These are phyloP conservation scores for Sarcophaga subvicina DNA, from an alignment of 2,888 invertebrate species.

Conservation along the genomic window DNA sequence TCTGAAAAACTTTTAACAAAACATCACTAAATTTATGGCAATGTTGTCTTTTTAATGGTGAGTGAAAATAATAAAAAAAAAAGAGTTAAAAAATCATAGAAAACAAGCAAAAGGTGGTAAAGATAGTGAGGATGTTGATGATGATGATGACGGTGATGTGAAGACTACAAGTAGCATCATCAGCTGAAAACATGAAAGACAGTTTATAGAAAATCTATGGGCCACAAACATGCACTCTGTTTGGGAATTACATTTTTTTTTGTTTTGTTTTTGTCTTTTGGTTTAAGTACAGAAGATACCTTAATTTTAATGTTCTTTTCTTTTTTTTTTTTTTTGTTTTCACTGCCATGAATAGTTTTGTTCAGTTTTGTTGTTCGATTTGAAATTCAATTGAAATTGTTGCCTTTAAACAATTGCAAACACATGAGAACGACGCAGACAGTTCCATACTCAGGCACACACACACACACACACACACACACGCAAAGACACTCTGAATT, in stretches of 20 bases:
- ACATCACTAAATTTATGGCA: constrained; percentile 67
- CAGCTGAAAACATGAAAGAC: constrained; percentile 60
- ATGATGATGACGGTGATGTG: not conserved
- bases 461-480: not conserved
- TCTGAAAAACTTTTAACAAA: constrained; percentile 13
- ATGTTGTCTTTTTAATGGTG: constrained; percentile 62
- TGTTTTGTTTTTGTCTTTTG: not conserved
- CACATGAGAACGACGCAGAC: constrained; percentile 11
- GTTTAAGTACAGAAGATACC: constrained; percentile 39
- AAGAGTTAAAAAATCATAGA: constrained; percentile 13
- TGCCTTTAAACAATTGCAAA: constrained; percentile 54
- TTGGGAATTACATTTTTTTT: not conserved
- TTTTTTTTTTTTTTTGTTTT: not conserved
- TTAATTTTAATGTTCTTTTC: constrained; percentile 46
- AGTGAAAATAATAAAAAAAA: constrained; percentile 42
- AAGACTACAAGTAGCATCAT: constrained; percentile 59
- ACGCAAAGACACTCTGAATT: not conserved
- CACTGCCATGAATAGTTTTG: not conserved
- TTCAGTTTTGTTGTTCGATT: constrained; percentile 21
- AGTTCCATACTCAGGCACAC: constrained; percentile 4
- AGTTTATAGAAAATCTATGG: constrained; percentile 66
- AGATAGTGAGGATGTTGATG: constrained; percentile 17
- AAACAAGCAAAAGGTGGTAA: constrained; percentile 24
- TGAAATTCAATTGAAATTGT: constrained; percentile 62
- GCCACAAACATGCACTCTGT: constrained; percentile 53